phyloP scores from a whole-genome alignment of 2,797 vertebrate genomes.

The Catostomus latipinnis region DNA sequence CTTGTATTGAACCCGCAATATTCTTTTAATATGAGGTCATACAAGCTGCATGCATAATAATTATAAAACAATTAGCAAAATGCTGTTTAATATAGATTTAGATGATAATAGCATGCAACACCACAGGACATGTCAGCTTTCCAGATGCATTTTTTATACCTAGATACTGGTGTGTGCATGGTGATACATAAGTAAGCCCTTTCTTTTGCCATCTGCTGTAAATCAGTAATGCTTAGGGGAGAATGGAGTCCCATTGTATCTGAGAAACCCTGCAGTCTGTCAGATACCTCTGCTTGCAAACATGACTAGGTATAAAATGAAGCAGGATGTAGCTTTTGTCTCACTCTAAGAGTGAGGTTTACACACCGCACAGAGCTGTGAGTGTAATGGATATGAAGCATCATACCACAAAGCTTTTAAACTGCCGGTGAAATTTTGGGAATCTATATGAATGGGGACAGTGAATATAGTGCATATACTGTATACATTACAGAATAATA shows the following conservation, averaged over 20 bases:
- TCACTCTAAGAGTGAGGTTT: conserved; percentile 24
- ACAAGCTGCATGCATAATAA: too few species aligned
- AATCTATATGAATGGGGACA: background rate
- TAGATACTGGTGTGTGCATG: conserved; percentile 22
- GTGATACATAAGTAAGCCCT: background rate
- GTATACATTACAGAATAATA: conserved; percentile 8
- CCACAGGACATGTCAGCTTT: too few species aligned
- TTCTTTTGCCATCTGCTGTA: conserved; percentile 1
- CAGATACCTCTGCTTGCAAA: conserved; percentile 4
- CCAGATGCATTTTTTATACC: background rate
- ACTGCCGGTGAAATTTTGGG: background rate
- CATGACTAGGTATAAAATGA: conserved; percentile 55
- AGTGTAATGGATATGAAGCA: conserved; percentile 29
- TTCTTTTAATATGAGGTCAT: too few species aligned
- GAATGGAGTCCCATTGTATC: conserved; percentile 39
- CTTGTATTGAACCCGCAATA: too few species aligned
- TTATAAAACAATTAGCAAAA: too few species aligned
- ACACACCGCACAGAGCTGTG: conserved; percentile 14
- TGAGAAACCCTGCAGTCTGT: conserved; percentile 48
- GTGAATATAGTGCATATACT: background rate
- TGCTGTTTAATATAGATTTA: too few species aligned
- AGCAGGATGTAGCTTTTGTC: conserved; percentile 22
- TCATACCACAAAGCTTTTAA: conserved; percentile 27
- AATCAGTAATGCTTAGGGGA: conserved; percentile 18
- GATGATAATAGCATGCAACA: too few species aligned